Base-by-base conservation (phyloP, 1,140 invertebrate genomes). In the Drosophila sp. region DNA sequence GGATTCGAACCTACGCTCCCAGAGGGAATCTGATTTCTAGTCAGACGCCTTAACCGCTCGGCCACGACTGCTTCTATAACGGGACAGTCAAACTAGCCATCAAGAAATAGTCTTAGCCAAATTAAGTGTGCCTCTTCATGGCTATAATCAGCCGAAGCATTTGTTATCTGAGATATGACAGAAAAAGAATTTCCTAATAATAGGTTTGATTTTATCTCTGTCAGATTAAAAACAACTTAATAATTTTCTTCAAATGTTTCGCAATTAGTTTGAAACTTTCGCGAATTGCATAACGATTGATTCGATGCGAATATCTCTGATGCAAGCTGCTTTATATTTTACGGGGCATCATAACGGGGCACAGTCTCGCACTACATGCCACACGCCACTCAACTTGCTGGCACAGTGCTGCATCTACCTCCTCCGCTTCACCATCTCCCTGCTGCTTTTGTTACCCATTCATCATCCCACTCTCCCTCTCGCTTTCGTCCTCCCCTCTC, bases 1-100 rank as follows among this genome's bases (percentile, higher is more conserved):
- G 95, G 95, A 96, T 95, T 96, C 95, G 95, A 96, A 96, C 95
- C 95, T 96, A 95, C 95, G 95, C 95, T 96, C 95, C 95, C 95
- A 95, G 94, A 95, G 95, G 95, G 95, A 95, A 95, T 95, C 95
- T 95, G 95, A 96, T 95, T 96, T 96, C 95, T 95, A 95, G 95
- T 96, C 95, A 95, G 95, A 95, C 95, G 95, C 95, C 95, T 96
- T 96, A 96, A 96, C 95, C 95, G 94, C 95, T 96, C 95, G 95
- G 95, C 95, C 95, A 96, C 94, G 95, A 95, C 95, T 95, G 95
- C 95, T 72, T 7, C 2, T 1, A 27, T 27, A 50, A 25, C 23
- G 44, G 23, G 23, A 7, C 6, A 7, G 25, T 10, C 23, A 3
- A 25, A 6, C 7, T 50, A 8, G 8, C 44, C 23, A 50, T 10